phyloP scores from a whole-genome alignment of 1,140 invertebrate genomes.

The Nasonia vitripennis region DNA sequence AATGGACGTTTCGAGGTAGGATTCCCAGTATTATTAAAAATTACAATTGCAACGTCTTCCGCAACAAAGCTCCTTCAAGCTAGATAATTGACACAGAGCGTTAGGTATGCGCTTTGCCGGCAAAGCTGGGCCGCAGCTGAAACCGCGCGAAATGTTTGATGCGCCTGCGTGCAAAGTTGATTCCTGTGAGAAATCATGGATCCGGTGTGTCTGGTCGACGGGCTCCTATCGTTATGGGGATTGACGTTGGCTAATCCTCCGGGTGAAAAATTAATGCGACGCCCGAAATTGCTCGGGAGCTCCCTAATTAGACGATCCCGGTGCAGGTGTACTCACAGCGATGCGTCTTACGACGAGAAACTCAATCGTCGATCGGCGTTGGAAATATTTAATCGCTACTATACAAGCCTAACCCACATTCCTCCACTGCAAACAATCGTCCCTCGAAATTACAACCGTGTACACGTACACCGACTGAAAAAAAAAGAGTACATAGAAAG shows the following conservation, averaged over 20 bases:
- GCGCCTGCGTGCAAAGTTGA: conserved; percentile 33
- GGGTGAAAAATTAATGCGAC: neutral
- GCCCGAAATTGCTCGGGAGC: neutral
- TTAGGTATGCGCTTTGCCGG: conserved; percentile 33
- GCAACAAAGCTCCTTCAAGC: too few species aligned
- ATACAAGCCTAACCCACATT: too few species aligned
- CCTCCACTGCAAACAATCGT: too few species aligned
- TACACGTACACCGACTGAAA: neutral
- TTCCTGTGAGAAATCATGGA: conserved; percentile 41
- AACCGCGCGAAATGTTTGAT: conserved; percentile 29
- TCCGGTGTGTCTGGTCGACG: neutral
- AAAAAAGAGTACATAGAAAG: neutral
- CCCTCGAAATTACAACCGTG: too few species aligned
- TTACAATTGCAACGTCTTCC: too few species aligned
- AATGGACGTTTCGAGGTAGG: neutral
- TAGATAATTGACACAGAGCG: too few species aligned
- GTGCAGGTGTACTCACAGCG: neutral
- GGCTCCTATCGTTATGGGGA: neutral
- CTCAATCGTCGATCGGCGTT: too few species aligned
- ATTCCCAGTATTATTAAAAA: too few species aligned
- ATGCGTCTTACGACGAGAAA: neutral
- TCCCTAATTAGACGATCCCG: neutral
- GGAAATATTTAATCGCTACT: too few species aligned
- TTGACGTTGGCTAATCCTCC: neutral
- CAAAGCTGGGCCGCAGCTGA: neutral